Base-by-base conservation (phyloP, 2,113 vertebrate species). In the Neogobius melanostomus region DNA sequence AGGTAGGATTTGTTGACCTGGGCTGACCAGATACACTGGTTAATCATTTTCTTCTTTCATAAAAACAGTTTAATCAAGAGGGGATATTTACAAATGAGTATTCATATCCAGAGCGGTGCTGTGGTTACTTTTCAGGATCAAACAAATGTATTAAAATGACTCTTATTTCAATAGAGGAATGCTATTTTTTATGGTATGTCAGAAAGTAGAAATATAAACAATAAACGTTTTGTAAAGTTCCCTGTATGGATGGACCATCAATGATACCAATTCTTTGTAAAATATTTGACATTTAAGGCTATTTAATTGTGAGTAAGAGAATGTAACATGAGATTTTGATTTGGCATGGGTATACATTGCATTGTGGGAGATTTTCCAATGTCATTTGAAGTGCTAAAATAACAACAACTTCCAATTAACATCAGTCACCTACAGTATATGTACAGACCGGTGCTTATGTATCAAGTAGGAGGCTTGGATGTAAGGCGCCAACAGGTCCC, bases 41-140 rank as follows among this genome's bases (percentile, higher is more conserved):
- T 77, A 82, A 85, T 87, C 7, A 86, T 86, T 85, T 69, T 45
- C 42, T 77, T 64, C 46, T 71, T 64, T 70, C 70, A 82, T 84
- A 71, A 76, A 76, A 64, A 75, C 15, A 53, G 51, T 80, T 80
- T 51, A 50, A 28, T 52, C 9, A 8, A 50, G 12, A 36, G 28
- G 28, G 28, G 28, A 36, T 21, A 21, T 21, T 21, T 21, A 21
- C 21, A 21, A 21, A 21, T 21, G 21, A 36, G 15, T 15, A 1
- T 17, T 21, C 17, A 14, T 51, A 51, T 14, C 14, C 16, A 51
- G 11, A 53, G 17, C 11, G 45, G 53, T 56, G 6, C 7, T 56
- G 2, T 21, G n/a, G 14, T 15, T 65, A 71, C 48, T 15, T 47
- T 36, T 36, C 28, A 36, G 28, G 28, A 36, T 36, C 28, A 36